Evolutionary conservation across 2,888 invertebrate species (phyloP).

Genomic region (Deroplatys truncata): DNA sequence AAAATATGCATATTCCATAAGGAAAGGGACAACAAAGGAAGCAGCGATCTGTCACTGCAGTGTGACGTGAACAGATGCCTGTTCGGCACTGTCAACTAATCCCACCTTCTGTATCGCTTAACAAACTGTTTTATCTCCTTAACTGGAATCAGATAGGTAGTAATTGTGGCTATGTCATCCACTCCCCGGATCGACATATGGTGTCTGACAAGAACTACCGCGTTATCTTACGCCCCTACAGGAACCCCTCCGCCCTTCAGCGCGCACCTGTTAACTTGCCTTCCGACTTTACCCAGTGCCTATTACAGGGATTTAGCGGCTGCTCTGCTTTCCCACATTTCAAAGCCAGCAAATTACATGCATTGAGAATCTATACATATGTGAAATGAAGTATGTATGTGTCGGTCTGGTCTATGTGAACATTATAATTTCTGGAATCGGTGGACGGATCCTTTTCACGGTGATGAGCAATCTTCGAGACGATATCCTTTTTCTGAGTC

Average conservation of each 20-base stretch:
- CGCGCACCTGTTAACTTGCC: not conserved
- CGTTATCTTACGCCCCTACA: no score
- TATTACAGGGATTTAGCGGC: not conserved
- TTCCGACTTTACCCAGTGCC: not conserved
- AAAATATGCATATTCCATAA: not conserved
- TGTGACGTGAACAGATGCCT: not conserved
- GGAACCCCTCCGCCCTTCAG: not conserved
- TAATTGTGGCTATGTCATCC: not conserved
- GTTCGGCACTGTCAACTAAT: not conserved
- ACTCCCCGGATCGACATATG: constrained; percentile 13
- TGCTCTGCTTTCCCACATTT: no score
- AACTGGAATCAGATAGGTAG: constrained; percentile 1
- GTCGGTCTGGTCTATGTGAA: no score
- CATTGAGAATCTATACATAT: no score
- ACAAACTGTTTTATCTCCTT: constrained; percentile 12
- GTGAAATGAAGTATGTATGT: no score
- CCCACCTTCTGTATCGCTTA: not conserved
- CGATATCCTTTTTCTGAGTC: no score
- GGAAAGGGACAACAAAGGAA: not conserved
- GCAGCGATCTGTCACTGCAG: not conserved
- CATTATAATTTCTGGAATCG: no score
- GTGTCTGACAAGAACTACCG: not conserved
- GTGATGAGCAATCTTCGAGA: no score
- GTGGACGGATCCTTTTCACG: no score
- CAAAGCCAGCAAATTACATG: no score